Percentiles rank a stretch among this genome's conserved stretches.
Evolutionary conservation across 2,797 vertebrate species (phyloP).

Genomic region (Salmo trutta): DNA sequence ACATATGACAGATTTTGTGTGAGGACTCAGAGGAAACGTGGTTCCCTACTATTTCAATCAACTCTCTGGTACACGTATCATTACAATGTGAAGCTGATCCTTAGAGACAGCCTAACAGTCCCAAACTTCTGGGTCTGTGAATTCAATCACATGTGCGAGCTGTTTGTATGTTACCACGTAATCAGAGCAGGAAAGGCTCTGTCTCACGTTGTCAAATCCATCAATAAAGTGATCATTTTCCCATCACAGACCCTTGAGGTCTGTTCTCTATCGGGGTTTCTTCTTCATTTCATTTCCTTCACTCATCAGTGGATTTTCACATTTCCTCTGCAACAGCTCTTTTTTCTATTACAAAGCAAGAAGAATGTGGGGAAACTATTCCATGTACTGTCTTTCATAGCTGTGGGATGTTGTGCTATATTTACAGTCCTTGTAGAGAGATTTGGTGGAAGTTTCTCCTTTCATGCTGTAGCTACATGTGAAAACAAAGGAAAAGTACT

Average conservation of each 20-base stretch:
- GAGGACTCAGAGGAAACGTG: neutral
- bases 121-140: neutral
- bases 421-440: neutral
- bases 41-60: neutral
- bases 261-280: neutral
- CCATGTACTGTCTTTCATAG: neutral
- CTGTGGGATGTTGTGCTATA: neutral
- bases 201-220: neutral
- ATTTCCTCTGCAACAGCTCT: neutral
- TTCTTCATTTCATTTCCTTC: neutral
- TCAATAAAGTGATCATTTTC: neutral
- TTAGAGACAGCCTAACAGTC: neutral
- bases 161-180: neutral
- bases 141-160: neutral
- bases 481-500: conserved; percentile 20
- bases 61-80: neutral
- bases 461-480: conserved; percentile 25
- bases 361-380: neutral
- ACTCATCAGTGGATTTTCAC: neutral
- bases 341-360: neutral
- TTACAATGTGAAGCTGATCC: neutral
- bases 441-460: conserved; percentile 23
- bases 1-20: neutral
- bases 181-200: neutral
- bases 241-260: neutral